phyloP scores from a whole-genome alignment of 2,113 vertebrate species.

The Oophaga pumilio region DNA sequence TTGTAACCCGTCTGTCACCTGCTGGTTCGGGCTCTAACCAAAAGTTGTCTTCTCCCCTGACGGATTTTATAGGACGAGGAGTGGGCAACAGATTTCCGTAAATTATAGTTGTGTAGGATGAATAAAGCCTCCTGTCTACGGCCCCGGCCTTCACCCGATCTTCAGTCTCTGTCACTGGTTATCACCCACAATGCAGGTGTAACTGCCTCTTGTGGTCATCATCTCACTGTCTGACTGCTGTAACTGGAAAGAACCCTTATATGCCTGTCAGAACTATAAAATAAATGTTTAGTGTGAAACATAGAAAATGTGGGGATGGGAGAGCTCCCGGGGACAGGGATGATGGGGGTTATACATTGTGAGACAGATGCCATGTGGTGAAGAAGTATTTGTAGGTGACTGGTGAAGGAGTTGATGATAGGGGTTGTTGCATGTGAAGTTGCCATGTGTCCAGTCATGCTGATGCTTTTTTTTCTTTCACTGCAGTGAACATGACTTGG shows the following conservation, averaged over 20 bases:
- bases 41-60: background rate
- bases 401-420: background rate
- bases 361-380: background rate
- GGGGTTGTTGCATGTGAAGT: background rate
- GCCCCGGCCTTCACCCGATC: too few relatives aligned
- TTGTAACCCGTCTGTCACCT: conserved; percentile 57
- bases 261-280: background rate
- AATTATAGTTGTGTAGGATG: too few relatives aligned
- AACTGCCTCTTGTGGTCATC: too few relatives aligned
- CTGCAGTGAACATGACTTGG: conserved; percentile 90
- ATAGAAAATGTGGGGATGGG: fast-evolving
- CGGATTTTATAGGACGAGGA: too few relatives aligned
- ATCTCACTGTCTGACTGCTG: too few relatives aligned
- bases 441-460: background rate
- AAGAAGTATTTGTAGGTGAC: background rate
- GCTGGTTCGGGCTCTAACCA: background rate
- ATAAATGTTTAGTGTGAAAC: background rate
- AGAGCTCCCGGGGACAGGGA: background rate
- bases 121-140: too few relatives aligned
- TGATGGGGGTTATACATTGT: background rate
- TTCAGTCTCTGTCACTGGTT: too few relatives aligned
- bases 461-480: conserved; percentile 17
- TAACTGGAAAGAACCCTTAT: too few relatives aligned
- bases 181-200: too few relatives aligned
- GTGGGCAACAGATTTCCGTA: too few relatives aligned